Percentiles rank a stretch among this genome's conserved stretches.
Evolutionary conservation across 2,113 vertebrate species (phyloP).

Genomic region (Perca schrenkii): DNA sequence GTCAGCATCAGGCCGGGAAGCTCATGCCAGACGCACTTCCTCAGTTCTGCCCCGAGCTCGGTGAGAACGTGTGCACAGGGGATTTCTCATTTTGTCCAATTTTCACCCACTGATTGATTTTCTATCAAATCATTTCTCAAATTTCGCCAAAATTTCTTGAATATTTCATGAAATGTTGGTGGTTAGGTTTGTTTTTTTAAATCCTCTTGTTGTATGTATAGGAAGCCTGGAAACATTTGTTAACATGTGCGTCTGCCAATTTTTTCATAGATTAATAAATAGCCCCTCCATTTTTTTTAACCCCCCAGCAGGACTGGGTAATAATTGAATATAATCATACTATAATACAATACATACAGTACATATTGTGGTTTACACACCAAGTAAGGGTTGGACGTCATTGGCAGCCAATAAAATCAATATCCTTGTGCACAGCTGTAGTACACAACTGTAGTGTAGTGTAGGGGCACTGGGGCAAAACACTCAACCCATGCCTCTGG

Average conservation of each 20-base stretch:
- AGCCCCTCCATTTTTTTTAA: too few species aligned
- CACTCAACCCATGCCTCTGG: constrained; percentile 6
- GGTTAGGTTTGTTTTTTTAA: background rate
- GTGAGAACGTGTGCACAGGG: constrained; percentile 72
- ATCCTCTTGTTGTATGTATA: too few species aligned
- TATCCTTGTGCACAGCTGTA: background rate
- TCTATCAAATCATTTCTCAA: background rate
- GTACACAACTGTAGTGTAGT: background rate
- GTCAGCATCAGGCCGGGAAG: constrained; percentile 91
- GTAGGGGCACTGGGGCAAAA: constrained; percentile 8
- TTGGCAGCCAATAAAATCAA: background rate
- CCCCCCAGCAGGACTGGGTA: background rate
- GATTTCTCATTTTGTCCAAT: background rate
- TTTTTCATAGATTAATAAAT: too few species aligned
- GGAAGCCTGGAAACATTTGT: too few species aligned
- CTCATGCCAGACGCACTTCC: constrained; percentile 93
- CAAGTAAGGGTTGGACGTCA: background rate
- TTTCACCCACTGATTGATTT: background rate
- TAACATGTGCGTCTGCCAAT: too few species aligned
- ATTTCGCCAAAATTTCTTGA: background rate
- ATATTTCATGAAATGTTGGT: background rate
- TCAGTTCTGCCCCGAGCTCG: constrained; percentile 91
- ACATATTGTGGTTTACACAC: background rate
- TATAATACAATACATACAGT: too few species aligned
- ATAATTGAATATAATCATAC: background rate